Conservation (phyloP, 1,140 invertebrate species). For the Aricia agestis region DNA sequence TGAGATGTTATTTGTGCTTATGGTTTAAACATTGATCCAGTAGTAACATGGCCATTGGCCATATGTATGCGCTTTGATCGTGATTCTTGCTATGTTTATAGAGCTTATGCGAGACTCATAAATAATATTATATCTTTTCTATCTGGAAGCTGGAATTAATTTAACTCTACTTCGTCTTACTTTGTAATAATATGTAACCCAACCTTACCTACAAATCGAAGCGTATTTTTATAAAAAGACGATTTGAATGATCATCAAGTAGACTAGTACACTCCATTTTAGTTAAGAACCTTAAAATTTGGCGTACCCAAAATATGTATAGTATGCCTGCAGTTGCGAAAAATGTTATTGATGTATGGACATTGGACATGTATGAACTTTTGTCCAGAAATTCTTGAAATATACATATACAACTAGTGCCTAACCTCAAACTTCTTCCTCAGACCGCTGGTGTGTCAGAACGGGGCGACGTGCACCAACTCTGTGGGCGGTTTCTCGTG, state of each 20-base stretch:
- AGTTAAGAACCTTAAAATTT: too few relatives aligned
- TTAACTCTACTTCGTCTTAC: background rate
- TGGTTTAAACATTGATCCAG: slow-evolving; percentile 6
- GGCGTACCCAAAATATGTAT: too few relatives aligned
- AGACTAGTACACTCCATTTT: too few relatives aligned
- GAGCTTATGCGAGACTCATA: background rate
- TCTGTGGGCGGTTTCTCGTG: slow-evolving; percentile 93
- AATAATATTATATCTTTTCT: slow-evolving; percentile 6
- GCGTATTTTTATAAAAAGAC: too few relatives aligned
- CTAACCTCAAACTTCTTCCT: slow-evolving; percentile 19
- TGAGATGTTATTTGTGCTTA: slow-evolving; percentile 12
- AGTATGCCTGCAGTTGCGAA: too few relatives aligned
- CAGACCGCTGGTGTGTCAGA: slow-evolving; percentile 91
- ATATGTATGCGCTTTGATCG: background rate
- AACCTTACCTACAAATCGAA: too few relatives aligned
- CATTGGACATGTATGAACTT: too few relatives aligned
- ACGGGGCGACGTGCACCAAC: slow-evolving; percentile 96
- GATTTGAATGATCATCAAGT: too few relatives aligned
- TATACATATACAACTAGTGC: background rate
- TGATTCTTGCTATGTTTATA: slow-evolving; percentile 6
- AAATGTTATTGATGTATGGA: too few relatives aligned
- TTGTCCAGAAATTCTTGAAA: too few relatives aligned
- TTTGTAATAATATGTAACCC: too few relatives aligned
- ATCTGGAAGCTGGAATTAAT: background rate
- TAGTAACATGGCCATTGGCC: background rate